Evolutionary conservation across 2,113 vertebrate species (phyloP).

Genomic region (Lota lota): DNA sequence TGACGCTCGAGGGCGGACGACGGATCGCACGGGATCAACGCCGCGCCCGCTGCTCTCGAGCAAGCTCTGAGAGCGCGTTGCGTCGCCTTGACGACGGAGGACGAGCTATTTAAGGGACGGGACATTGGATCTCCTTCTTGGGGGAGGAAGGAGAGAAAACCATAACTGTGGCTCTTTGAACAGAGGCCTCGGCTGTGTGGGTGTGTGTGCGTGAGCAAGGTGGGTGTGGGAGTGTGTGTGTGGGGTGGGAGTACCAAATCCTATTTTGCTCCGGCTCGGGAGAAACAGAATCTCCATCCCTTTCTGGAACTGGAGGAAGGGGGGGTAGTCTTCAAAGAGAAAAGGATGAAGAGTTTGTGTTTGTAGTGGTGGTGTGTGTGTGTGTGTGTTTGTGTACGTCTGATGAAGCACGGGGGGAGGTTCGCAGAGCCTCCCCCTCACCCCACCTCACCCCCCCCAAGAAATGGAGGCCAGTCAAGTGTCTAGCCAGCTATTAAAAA

Average conservation of each 20-base stretch:
- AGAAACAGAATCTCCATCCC: slow-evolving; percentile 36
- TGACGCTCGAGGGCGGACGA: no score
- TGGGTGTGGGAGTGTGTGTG: no score
- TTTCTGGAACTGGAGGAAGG: slow-evolving; percentile 25
- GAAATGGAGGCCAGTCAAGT: no score
- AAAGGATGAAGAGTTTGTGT: background rate
- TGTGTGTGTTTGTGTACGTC: no score
- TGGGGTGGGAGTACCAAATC: slow-evolving; percentile 16
- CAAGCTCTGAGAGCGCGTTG: slow-evolving; percentile 16
- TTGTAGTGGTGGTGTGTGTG: no score
- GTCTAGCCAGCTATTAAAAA: no score
- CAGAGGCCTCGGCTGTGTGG: slow-evolving; percentile 23
- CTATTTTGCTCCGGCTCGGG: slow-evolving; percentile 27
- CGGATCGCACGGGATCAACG: background rate
- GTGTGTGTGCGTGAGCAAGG: background rate
- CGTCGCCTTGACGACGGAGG: slow-evolving; percentile 31
- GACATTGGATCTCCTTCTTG: slow-evolving; percentile 49
- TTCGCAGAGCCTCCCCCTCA: no score
- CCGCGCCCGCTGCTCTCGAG: no score
- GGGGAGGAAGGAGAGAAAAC: slow-evolving; percentile 31
- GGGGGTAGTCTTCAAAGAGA: slow-evolving; percentile 23
- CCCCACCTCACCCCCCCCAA: background rate
- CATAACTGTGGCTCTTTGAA: slow-evolving; percentile 45
- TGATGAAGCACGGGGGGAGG: no score
- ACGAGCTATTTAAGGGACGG: slow-evolving; percentile 30